A percentile compares a stretch with the other conserved stretches of the same genome.
These are phyloP conservation scores for Emberiza fucata DNA, from an alignment of 2,113 vertebrate genomes.

Conservation along the genomic window DNA sequence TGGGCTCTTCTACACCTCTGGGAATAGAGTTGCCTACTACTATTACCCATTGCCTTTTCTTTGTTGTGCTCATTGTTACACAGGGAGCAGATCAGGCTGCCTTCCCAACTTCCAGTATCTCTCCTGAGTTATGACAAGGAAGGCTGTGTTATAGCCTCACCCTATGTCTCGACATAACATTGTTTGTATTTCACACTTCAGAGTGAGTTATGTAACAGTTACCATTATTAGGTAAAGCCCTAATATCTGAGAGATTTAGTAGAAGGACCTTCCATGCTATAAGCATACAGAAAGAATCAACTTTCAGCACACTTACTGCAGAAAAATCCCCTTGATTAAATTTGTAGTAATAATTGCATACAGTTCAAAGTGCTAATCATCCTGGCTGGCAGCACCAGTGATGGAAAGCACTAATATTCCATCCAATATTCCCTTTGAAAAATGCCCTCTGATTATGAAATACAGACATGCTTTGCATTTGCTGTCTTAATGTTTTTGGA, in stretches of 20 bases:
- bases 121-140: background rate
- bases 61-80: background rate
- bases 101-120: background rate
- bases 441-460: background rate
- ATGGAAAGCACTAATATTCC: slow-evolving; percentile 35
- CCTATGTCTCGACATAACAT: background rate
- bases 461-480: background rate
- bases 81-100: background rate
- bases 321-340: slow-evolving; percentile 32
- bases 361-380: slow-evolving; percentile 55
- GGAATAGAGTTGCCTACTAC: background rate
- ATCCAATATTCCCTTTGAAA: slow-evolving; percentile 27
- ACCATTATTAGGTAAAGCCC: background rate
- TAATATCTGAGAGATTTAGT: background rate
- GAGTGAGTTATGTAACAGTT: background rate
- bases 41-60: background rate
- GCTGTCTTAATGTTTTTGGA: background rate
- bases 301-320: background rate
- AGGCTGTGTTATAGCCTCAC: background rate
- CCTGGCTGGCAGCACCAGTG: slow-evolving; percentile 16
- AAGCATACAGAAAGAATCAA: background rate
- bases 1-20: background rate
- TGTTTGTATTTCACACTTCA: background rate
- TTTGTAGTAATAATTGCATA: slow-evolving; percentile 31
- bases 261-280: background rate